Evolutionary conservation across 2,797 vertebrate species (phyloP), one percentile per base, ranked within the genome.

Genomic region (Sebastes cheni): DNA sequence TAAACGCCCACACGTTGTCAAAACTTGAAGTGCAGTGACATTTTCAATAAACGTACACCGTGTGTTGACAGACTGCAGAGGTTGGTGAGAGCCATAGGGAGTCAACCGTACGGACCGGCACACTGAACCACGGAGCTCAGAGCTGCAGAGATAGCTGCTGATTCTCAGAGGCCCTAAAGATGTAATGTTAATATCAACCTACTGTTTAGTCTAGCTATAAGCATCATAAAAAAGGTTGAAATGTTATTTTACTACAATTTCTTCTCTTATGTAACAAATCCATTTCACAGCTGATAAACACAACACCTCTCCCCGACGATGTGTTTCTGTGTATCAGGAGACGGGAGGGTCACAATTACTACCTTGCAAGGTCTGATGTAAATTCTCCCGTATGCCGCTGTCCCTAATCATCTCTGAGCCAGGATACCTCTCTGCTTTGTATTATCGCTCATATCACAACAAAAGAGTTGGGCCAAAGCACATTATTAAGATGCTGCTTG

Each of bases 401-500:
- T 73, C 61, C 30, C 29, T 65, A 64, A 76, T 79, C 78, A 81
- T 81, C 62, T 80, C 42, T 34, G 12, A 62, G 61, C 22, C 70
- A 59, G 39, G 20, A 84, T 69, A 22, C 34, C 13, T 75, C 13
- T 75, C 59, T 23, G 50, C 69, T 83, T 79, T 79, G 46, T 64
- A 81, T 89, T 66, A 84, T 88, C 22, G n/a, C 71, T 29, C 56
- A 82, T 59, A 62, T 50, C 61, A 61, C 65, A 80, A 88, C 73
- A 88, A 84, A 85, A 69, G 68, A 75, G 27, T 29, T 36, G 2
- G 42, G 56, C 73, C 54, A 29, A 56, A 34, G 80, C 61, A 68
- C 74, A 72, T 88, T 77, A 89, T 90, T 89, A 88, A 84, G 83
- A 91, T 89, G 89, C 91, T 67, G 67, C 75, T 56, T 36, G 62